Conservation (phyloP, 2,888 invertebrate genomes). For the Petrolisthes manimaculis region DNA sequence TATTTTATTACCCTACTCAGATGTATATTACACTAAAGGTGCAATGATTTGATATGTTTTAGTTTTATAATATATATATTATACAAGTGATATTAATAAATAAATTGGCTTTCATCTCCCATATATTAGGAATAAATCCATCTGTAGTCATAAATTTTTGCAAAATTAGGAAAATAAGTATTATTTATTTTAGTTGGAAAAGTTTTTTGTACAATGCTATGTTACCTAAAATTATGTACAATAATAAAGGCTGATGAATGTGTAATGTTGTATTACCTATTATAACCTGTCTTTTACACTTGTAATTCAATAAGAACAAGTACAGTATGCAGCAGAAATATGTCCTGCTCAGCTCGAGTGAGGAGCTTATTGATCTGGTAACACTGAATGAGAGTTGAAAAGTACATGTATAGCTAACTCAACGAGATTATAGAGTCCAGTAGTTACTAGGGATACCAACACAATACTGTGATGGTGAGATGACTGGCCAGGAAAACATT, state of each 20-base stretch:
- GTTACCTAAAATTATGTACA: conserved; percentile 62
- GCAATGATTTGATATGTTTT: conserved; percentile 64
- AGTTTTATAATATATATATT: conserved; percentile 55
- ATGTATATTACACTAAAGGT: conserved; percentile 63
- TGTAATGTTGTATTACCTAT: conserved; percentile 32
- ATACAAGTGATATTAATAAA: conserved; percentile 49
- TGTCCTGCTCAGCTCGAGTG: no score
- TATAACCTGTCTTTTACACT: not conserved
- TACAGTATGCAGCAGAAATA: no score
- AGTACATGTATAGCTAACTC: no score
- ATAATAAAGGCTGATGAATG: conserved; percentile 63
- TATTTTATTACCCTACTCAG: conserved; percentile 63
- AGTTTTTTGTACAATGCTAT: conserved; percentile 57
- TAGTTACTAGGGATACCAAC: no score
- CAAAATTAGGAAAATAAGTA: conserved; percentile 32
- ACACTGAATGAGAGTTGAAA: no score
- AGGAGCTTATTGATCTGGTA: no score
- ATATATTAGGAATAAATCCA: conserved; percentile 22
- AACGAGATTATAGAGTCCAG: no score
- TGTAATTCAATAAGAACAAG: no score
- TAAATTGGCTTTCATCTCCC: conserved; percentile 46
- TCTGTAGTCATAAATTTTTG: conserved; percentile 21
- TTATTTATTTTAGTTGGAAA: conserved; percentile 60
- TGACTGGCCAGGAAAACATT: no score
- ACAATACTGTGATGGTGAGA: no score